Evolutionary conservation across 2,797 vertebrate species (phyloP).

Genomic region (Trichosurus vulpecula): DNA sequence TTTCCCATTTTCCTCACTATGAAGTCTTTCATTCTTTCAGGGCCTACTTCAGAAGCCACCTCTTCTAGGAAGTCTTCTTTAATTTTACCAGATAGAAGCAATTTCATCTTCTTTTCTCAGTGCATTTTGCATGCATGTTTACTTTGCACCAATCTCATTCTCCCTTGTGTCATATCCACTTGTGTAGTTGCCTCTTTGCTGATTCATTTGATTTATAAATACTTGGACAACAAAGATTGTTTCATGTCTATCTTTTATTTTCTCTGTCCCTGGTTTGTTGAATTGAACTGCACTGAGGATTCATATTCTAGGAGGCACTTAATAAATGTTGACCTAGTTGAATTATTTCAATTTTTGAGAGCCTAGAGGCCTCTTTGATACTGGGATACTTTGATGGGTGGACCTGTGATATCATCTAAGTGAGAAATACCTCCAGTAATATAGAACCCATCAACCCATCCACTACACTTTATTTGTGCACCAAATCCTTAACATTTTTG

Average conservation of each 20-base stretch:
- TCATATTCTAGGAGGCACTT: neutral
- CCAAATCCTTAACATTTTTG: neutral
- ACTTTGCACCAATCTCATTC: neutral
- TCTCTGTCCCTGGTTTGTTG: neutral
- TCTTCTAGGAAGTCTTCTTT: neutral
- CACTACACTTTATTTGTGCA: neutral
- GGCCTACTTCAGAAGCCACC: neutral
- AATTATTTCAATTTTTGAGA: neutral
- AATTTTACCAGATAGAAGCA: neutral
- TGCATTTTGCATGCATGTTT: neutral
- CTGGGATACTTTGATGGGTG: neutral
- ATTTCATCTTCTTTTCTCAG: neutral
- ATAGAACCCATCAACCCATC: neutral
- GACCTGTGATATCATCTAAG: neutral
- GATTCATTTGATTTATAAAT: too few relatives aligned
- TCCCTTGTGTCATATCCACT: too few relatives aligned
- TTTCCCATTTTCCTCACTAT: too few relatives aligned
- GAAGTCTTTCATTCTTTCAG: neutral
- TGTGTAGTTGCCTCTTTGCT: too few relatives aligned
- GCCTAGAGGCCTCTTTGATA: neutral
- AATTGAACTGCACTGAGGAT: neutral
- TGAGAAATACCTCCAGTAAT: neutral
- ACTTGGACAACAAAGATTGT: too few relatives aligned
- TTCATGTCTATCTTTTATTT: neutral
- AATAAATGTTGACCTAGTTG: neutral